A percentile compares a stretch with the other conserved stretches of the same genome.
phyloP scores from a whole-genome alignment of 1,140 invertebrate genomes.

The roundworm (Caenorhabditis elegans) region DNA sequence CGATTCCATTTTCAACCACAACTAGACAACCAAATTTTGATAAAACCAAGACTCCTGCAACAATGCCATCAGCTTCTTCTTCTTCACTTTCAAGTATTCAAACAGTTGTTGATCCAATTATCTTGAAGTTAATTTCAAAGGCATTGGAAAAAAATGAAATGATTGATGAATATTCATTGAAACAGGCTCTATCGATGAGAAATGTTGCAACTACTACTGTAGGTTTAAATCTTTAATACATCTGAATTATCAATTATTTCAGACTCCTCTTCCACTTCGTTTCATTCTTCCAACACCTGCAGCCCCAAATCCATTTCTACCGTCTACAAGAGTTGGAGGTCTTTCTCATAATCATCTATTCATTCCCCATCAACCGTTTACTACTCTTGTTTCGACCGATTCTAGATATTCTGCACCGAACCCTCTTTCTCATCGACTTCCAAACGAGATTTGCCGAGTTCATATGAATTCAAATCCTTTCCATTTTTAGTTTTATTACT shows the following conservation, averaged over 20 bases:
- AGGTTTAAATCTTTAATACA: background rate
- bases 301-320: background rate
- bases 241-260: background rate
- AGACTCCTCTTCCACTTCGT: background rate
- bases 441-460: slow-evolving; percentile 18
- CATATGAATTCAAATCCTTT: slow-evolving; percentile 13
- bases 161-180: slow-evolving; percentile 12
- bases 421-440: slow-evolving; percentile 13
- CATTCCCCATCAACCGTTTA: slow-evolving; percentile 13
- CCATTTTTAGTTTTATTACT: too few species aligned
- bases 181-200: background rate
- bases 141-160: slow-evolving; percentile 4
- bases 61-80: background rate
- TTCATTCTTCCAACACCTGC: background rate
- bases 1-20: background rate
- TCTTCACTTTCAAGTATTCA: background rate
- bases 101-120: slow-evolving; percentile 4
- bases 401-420: slow-evolving; percentile 1
- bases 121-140: background rate
- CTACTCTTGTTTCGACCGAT: background rate
- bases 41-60: background rate
- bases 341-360: slow-evolving; percentile 11
- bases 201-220: background rate
- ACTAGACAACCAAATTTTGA: background rate
- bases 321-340: background rate